Conservation (phyloP, 2,113 vertebrate genomes). For the Hemiscyllium ocellatum region DNA sequence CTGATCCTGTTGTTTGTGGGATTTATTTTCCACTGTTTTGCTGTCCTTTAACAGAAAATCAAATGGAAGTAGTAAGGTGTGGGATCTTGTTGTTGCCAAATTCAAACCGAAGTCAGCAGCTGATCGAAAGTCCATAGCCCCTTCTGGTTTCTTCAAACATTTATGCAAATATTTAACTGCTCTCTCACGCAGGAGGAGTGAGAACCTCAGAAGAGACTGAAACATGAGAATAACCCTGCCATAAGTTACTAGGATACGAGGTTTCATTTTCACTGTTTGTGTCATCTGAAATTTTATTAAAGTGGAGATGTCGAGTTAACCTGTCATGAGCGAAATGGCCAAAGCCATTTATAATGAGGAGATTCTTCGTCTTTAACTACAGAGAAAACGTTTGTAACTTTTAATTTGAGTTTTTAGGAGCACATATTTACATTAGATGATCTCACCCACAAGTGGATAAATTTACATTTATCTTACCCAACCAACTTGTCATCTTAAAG, state of each 20-base stretch:
- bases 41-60: background rate
- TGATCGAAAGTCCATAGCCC: background rate
- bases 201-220: background rate
- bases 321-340: background rate
- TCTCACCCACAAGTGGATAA: background rate
- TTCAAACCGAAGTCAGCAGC: background rate
- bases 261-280: constrained; percentile 7
- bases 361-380: background rate
- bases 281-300: background rate
- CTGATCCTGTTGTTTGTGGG: too few relatives aligned
- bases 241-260: background rate
- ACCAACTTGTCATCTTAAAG: background rate
- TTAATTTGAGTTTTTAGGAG: background rate
- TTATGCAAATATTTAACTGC: background rate
- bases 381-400: background rate
- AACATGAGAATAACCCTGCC: background rate
- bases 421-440: background rate
- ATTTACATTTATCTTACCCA: background rate
- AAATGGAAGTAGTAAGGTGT: background rate
- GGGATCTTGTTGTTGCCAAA: background rate
- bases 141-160: background rate
- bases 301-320: background rate
- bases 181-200: background rate
- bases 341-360: background rate
- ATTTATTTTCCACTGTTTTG: background rate